Evolutionary conservation across 2,797 vertebrate genomes (phyloP), one percentile per base, ranked within the genome.

Genomic region (Peromyscus nudipes): DNA sequence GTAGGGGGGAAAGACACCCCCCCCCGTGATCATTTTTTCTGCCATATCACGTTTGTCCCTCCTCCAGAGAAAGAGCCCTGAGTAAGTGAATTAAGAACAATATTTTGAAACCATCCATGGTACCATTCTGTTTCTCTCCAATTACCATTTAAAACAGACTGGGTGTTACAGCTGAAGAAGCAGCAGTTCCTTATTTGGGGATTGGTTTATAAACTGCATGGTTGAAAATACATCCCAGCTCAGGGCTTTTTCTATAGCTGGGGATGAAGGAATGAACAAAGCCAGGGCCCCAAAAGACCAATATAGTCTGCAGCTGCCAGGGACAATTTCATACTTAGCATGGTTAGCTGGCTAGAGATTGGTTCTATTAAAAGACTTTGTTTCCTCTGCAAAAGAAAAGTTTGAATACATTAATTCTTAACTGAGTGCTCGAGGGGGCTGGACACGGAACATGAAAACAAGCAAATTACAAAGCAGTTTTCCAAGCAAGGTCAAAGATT

Each of bases 241-340:
- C 76, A 95, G 77, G 90, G 62, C 91, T 95, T 95, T 86, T 87
- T 96, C 89, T 95, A 93, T 82, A 97, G 95, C 95, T 97, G 81
- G 85, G 81, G 25, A 94, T 65, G 57, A 95, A 97, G 95, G 97
- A 96, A 79, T 89, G 93, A 96, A 96, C 93, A 96, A 96, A 96
- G 77, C 73, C 82, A 49, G 95, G 77, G 67, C 37, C 92, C 88
- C 62, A 96, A 96, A 96, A 96, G 92, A 95, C 96, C 82, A 92
- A 92, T 83, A 93, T 55, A 95, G 91, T 95, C 64, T 91, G 94
- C 97, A 97, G 96, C 94, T 96, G 96, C 95, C 77, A 86, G 73
- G 62, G 67, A 92, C 89, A 76, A 80, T 81, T 93, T 96, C 96
- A 91, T 95, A 96, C 94, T 90, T 86, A 95, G 91, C 90, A 96